Base-by-base conservation (phyloP, 1,140 invertebrate genomes). In the Maconellicoccus hirsutus region DNA sequence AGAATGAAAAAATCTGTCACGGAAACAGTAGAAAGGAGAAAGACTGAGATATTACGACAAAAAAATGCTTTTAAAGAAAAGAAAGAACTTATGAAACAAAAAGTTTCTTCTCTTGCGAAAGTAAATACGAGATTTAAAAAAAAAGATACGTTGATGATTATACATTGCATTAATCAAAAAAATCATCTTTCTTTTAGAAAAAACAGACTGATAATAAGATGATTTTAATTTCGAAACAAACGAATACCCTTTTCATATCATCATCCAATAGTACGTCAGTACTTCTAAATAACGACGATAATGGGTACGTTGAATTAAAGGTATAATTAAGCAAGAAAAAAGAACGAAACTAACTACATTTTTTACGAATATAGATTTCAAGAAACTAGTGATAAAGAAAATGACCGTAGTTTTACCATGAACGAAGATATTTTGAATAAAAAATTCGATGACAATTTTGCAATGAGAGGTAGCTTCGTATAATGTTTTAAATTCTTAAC, bases 1-100 rank as follows among this genome's bases (percentile, higher is more conserved):
- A 66, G 61, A 23, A 66, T 66, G 61, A 66, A 66, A 66, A 66
- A 66, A 23, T 66, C 61, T 4, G 61, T 66, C 22, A 66, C 19
- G 6, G 61, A 66, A 66, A 66, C 61, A 1, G 61, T 66, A 25
- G 61, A 66, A 10, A 66, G 25, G 25, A 23, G 61, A 66, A 66
- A 66, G 25, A 66, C 22, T 8, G 61, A 66, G 10, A 23, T 66
- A 23, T 4, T 66, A 22, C 8, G 25, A 25, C 61, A 66, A 66
- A 66, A 66, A 66, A 25, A 66, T 66, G 8, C 61, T 26, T 6
- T 66, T 8, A 66, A 23, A 22, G 22, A 66, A 16, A 66, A 66
- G 16, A 66, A 66, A 25, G 25, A 25, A 23, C 8, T 19, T 22
- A 2, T 26, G 6, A 66, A 66, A 66, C 61, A 66, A 16, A 66